Evolutionary conservation across 2,113 vertebrate genomes (phyloP).

Genomic region (Taxidea taxus): DNA sequence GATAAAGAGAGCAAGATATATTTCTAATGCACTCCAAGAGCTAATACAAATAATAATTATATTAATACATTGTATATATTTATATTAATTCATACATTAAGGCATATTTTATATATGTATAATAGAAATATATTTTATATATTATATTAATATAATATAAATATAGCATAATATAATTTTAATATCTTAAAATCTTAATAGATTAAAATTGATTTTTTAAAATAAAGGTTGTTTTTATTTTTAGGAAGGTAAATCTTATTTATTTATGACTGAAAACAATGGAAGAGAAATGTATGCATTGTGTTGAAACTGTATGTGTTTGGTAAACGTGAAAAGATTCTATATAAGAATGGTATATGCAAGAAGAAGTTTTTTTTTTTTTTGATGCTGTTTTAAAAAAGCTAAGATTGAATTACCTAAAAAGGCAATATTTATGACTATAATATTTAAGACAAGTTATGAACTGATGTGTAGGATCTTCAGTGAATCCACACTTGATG

Average conservation of each 20-base stretch:
- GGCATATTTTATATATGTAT: no score
- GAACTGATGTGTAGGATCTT: not conserved
- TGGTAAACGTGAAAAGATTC: not conserved
- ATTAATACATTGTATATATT: not conserved
- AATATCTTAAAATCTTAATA: conserved; percentile 6
- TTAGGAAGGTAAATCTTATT: not conserved
- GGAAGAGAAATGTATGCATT: not conserved
- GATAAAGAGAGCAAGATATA: not conserved
- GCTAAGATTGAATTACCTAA: not conserved
- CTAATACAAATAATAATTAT: not conserved
- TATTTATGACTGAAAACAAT: not conserved
- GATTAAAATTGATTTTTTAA: not conserved
- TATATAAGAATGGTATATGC: not conserved
- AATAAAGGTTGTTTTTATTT: not conserved
- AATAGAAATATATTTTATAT: no score
- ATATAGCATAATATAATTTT: not conserved
- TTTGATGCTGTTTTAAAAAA: not conserved
- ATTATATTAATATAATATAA: no score
- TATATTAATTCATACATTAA: no score
- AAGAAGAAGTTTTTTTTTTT: not conserved
- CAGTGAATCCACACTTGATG: not conserved
- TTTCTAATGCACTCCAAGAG: not conserved
- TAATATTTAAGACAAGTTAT: not conserved
- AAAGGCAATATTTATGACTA: not conserved
- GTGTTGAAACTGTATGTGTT: not conserved